Evolutionary conservation across 2,113 vertebrate species (phyloP).

Genomic region (Hippoglossus stenolepis): DNA sequence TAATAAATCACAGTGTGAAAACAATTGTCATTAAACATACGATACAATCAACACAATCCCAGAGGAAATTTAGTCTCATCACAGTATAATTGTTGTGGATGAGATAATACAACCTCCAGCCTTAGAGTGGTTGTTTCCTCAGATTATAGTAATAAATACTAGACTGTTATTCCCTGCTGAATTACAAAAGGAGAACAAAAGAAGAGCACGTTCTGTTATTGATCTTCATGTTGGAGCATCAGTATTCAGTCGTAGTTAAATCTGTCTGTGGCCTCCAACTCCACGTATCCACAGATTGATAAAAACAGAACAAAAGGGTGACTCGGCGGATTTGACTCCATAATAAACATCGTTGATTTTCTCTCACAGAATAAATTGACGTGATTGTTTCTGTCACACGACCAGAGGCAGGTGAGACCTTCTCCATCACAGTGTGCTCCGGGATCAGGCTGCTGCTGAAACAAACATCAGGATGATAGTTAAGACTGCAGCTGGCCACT

Average conservation of each 20-base stretch:
- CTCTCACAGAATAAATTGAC: background rate
- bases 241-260: slow-evolving; percentile 20
- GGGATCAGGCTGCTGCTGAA: background rate
- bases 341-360: background rate
- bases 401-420: background rate
- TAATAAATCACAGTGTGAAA: too few relatives aligned
- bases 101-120: too few relatives aligned
- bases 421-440: background rate
- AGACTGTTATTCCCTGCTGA: background rate
- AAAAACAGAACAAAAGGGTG: background rate
- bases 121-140: background rate
- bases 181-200: background rate
- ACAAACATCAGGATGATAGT: background rate
- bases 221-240: slow-evolving; percentile 33
- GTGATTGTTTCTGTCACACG: background rate
- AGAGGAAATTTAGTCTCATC: too few relatives aligned
- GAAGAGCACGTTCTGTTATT: slow-evolving; percentile 13
- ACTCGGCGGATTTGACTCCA: background rate
- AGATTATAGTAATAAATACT: background rate
- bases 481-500: background rate
- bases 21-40: too few relatives aligned
- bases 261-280: background rate
- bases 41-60: too few relatives aligned
- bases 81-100: too few relatives aligned
- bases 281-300: background rate